Evolutionary conservation across 2,888 invertebrate genomes (phyloP).

Genomic region (Cantharis rufa): DNA sequence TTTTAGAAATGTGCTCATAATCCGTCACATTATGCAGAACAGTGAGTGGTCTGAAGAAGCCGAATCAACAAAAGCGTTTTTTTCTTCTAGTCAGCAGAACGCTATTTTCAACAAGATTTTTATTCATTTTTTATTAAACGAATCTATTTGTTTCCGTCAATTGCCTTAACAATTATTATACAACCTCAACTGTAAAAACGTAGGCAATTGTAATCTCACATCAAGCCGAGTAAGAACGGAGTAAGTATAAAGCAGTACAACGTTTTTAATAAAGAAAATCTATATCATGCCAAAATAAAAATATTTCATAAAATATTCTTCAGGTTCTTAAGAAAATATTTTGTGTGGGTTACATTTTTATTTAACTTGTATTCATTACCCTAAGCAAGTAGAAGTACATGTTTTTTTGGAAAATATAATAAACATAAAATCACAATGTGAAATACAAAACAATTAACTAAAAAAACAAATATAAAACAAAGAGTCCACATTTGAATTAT

Average conservation of each 20-base stretch:
- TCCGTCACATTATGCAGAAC: constrained; percentile 49
- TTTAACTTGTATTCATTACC: neutral
- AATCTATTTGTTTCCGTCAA: neutral
- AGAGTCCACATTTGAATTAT: neutral
- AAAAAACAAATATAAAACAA: neutral
- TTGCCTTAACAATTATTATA: neutral
- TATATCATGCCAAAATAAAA: too few species aligned
- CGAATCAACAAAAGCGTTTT: constrained; percentile 29
- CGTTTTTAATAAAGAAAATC: too few species aligned
- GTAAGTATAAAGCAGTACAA: too few species aligned
- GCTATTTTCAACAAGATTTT: constrained; percentile 12
- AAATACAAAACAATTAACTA: neutral
- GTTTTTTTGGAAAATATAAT: neutral
- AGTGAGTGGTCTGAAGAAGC: constrained; percentile 34
- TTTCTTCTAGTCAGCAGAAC: constrained; percentile 19
- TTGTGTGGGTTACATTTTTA: neutral
- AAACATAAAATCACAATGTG: neutral
- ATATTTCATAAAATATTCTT: too few species aligned
- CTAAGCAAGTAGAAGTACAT: neutral
- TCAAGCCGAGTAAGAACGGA: neutral
- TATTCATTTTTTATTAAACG: constrained; percentile 6
- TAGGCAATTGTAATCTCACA: neutral
- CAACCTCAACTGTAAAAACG: neutral
- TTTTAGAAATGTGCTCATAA: constrained; percentile 50
- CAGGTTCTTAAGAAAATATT: too few species aligned